Percentiles rank a stretch among this genome's conserved stretches.
Evolutionary conservation across 2,113 vertebrate species (phyloP).

Genomic region (Odontesthes bonariensis): DNA sequence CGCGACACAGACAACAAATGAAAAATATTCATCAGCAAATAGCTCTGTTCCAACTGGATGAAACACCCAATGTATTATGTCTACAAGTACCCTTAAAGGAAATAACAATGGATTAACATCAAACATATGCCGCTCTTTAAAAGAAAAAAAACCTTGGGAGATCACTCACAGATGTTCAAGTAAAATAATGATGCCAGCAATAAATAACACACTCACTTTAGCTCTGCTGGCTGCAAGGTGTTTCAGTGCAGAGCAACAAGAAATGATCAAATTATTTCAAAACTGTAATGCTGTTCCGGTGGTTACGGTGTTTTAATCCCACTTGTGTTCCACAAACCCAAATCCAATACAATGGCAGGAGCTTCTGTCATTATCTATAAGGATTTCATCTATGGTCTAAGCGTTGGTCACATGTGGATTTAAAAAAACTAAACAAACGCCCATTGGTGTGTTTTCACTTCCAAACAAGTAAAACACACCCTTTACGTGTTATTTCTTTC

Average conservation of each 20-base stretch:
- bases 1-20: conserved; percentile 7
- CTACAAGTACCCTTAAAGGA: conserved; percentile 25
- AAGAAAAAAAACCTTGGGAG: conserved; percentile 12
- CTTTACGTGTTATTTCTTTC: conserved; percentile 43
- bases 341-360: conserved; percentile 26
- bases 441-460: conserved; percentile 18
- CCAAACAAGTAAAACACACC: conserved; percentile 41
- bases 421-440: conserved; percentile 11
- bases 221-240: conserved; percentile 34
- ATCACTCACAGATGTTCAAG: conserved; percentile 3
- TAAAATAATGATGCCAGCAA: conserved; percentile 28
- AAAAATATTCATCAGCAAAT: conserved; percentile 26
- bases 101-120: conserved; percentile 40
- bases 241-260: conserved; percentile 22
- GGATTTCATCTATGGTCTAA: conserved; percentile 26
- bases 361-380: conserved; percentile 10
- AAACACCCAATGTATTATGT: conserved; percentile 24
- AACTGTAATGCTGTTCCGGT: conserved; percentile 27
- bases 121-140: conserved; percentile 32
- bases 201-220: conserved; percentile 31
- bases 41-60: conserved; percentile 9
- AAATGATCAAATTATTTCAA: conserved; percentile 22
- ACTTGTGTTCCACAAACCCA: conserved; percentile 34
- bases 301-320: conserved; percentile 12
- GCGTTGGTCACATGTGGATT: conserved; percentile 60